A percentile compares a stretch with the other conserved stretches of the same genome.
Conservation (phyloP, 2,113 vertebrate species). For the Triplophysa rosa region DNA sequence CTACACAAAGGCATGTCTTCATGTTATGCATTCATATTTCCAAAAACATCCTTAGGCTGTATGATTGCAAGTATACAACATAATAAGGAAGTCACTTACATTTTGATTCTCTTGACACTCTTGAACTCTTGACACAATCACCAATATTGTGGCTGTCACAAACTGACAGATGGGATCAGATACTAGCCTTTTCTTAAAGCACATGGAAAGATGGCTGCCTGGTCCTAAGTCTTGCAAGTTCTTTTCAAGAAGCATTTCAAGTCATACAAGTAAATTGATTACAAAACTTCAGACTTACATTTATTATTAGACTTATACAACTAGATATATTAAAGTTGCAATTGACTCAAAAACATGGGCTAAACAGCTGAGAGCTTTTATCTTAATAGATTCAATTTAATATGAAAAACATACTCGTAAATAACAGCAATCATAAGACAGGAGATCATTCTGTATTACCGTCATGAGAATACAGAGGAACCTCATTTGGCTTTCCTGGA, state of each 20-base stretch:
- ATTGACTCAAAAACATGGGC: too few relatives aligned
- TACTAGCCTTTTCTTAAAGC: background rate
- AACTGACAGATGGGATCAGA: constrained; percentile 1
- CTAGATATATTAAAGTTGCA: too few relatives aligned
- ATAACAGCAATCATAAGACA: background rate
- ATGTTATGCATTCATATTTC: background rate
- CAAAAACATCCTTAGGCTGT: background rate
- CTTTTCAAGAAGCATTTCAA: background rate
- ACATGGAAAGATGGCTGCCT: background rate
- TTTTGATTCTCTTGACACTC: background rate
- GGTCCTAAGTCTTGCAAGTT: background rate
- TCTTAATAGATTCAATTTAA: background rate
- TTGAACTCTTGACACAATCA: background rate
- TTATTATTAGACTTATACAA: too few relatives aligned
- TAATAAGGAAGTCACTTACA: background rate
- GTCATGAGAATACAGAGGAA: constrained; percentile 18
- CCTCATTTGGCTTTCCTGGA: constrained; percentile 5
- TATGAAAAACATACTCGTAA: background rate
- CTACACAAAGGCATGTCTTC: background rate
- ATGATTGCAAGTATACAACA: background rate
- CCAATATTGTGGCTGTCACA: constrained; percentile 5
- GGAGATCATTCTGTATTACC: background rate
- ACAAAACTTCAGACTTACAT: background rate
- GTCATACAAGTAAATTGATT: background rate
- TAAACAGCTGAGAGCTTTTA: background rate